phyloP scores from a whole-genome alignment of 2,888 invertebrate genomes.

The Trachelus troglodyta region DNA sequence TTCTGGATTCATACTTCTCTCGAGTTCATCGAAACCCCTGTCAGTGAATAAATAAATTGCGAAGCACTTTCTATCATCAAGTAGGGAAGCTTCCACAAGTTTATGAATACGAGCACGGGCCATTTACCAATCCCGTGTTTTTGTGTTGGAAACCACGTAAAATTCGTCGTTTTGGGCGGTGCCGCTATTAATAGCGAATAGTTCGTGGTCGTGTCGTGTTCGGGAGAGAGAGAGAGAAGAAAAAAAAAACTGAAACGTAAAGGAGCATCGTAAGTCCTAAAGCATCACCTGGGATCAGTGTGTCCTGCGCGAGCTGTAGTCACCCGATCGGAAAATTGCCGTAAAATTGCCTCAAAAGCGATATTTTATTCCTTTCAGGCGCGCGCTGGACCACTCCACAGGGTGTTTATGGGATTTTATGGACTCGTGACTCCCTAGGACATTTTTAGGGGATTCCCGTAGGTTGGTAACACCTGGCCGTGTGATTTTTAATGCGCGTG shows the following conservation, averaged over 20 bases:
- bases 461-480: constrained; percentile 15
- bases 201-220: constrained; percentile 19
- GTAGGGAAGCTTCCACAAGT: neutral
- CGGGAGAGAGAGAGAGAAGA: neutral
- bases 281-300: constrained; percentile 12
- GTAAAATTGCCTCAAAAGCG: constrained; percentile 64
- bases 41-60: neutral
- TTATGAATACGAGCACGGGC: constrained; percentile 30
- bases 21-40: neutral
- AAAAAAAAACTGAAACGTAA: neutral
- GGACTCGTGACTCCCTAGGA: constrained; percentile 27
- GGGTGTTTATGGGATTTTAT: constrained; percentile 55
- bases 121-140: constrained; percentile 39
- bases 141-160: constrained; percentile 42
- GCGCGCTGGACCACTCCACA: constrained; percentile 30
- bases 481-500: neutral
- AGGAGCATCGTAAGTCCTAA: constrained; percentile 2
- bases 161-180: constrained; percentile 37
- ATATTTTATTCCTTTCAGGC: constrained; percentile 60
- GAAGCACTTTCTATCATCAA: neutral
- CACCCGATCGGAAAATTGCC: constrained; percentile 63
- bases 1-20: neutral
- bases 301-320: constrained; percentile 28
- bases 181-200: constrained; percentile 18
- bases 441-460: constrained; percentile 6